Evolutionary conservation across 2,113 vertebrate species (phyloP).

Genomic region (Erythrolamprus reginae): DNA sequence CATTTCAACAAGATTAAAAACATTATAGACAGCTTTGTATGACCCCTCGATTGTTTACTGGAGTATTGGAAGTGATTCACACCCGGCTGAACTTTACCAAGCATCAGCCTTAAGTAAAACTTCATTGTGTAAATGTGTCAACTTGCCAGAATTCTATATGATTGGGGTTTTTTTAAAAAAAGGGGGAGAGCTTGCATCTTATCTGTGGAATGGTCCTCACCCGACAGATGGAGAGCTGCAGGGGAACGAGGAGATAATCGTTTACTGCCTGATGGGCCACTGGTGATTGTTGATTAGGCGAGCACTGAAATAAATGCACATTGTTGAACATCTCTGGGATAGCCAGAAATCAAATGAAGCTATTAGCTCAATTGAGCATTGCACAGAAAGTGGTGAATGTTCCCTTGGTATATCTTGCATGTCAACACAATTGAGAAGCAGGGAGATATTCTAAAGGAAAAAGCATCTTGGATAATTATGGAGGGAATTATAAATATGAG

Average conservation of each 20-base stretch:
- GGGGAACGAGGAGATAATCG: slow-evolving; percentile 22
- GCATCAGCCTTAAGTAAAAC: neutral
- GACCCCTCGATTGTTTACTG: neutral
- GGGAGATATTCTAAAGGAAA: neutral
- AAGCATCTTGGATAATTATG: neutral
- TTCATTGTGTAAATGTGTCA: neutral
- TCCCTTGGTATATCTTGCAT: neutral
- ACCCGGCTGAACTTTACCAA: neutral
- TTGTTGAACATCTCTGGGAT: neutral
- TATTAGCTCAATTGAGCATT: neutral
- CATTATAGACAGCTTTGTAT: neutral
- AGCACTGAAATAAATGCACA: slow-evolving; percentile 32
- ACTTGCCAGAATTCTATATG: neutral
- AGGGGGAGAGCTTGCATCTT: slow-evolving; percentile 8
- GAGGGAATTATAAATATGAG: neutral
- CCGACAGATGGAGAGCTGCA: slow-evolving; percentile 22
- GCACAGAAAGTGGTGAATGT: neutral
- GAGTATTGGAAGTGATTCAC: neutral
- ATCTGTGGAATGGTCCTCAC: slow-evolving; percentile 32
- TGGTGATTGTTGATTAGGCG: slow-evolving; percentile 26
- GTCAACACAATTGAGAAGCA: neutral
- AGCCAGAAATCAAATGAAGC: neutral
- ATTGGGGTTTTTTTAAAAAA: neutral
- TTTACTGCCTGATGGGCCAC: slow-evolving; percentile 21
- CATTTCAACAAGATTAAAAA: neutral